A percentile compares a stretch with the other conserved stretches of the same genome.
These are phyloP conservation scores for Chymomyza caudatula DNA, from an alignment of 2,888 invertebrate genomes.

Conservation along the genomic window DNA sequence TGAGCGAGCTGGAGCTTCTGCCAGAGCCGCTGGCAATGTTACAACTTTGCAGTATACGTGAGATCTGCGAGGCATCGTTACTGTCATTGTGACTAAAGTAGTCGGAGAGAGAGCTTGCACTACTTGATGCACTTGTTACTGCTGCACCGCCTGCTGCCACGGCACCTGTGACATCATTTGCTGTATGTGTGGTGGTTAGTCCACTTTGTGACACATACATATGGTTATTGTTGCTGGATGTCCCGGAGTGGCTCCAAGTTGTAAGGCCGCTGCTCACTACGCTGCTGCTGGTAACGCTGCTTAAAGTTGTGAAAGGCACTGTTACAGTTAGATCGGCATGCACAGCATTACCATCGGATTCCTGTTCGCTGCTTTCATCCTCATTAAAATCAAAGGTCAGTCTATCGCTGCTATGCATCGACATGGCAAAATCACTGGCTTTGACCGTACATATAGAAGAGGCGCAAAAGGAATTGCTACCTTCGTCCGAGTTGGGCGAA, in stretches of 20 bases:
- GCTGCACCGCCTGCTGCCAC: conserved; percentile 7
- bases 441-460: conserved; percentile 56
- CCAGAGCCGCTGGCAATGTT: conserved; percentile 75
- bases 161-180: conserved; percentile 2
- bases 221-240: conserved; percentile 10
- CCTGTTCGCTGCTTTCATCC: conserved; percentile 70
- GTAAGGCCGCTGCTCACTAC: neutral
- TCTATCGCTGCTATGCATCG: conserved; percentile 52
- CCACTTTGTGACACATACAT: conserved; percentile 58
- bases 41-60: conserved; percentile 78
- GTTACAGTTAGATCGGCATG: conserved; percentile 45
- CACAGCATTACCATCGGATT: conserved; percentile 60
- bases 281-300: conserved; percentile 6
- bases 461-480: conserved; percentile 63
- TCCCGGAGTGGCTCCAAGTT: neutral
- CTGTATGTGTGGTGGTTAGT: conserved; percentile 38
- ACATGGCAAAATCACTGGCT: conserved; percentile 48
- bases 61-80: conserved; percentile 77
- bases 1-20: conserved; percentile 26
- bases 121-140: neutral
- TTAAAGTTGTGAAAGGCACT: conserved; percentile 14
- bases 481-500: conserved; percentile 71
- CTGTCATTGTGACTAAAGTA: conserved; percentile 72
- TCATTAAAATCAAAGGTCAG: conserved; percentile 76
- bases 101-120: neutral